Percentiles rank a stretch among this genome's conserved stretches.
Evolutionary conservation across 2,888 invertebrate species (phyloP).

Genomic region (Agapetus fuscipes): DNA sequence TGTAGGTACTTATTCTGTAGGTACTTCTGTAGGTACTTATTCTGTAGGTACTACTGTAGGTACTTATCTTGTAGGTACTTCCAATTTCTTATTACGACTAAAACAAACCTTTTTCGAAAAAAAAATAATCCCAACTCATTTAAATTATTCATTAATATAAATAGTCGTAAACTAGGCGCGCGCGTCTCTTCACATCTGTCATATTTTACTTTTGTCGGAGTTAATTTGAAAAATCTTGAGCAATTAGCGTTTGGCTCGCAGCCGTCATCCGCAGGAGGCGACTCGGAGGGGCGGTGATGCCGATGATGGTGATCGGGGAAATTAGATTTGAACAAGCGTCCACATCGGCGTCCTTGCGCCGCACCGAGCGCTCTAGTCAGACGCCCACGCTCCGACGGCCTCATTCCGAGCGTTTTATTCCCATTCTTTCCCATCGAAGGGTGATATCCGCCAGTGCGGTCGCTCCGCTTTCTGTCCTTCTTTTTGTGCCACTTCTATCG

Average conservation of each 20-base stretch:
- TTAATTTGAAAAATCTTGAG: conserved; percentile 22
- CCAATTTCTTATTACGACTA: too few species aligned
- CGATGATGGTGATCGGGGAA: conserved; percentile 47
- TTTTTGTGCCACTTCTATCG: too few species aligned
- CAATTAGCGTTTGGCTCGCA: conserved; percentile 13
- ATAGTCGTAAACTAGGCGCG: too few species aligned
- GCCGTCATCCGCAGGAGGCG: conserved; percentile 23
- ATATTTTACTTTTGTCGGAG: conserved; percentile 23
- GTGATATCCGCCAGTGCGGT: conserved; percentile 7
- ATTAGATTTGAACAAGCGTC: conserved; percentile 48
- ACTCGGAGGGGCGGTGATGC: conserved; percentile 36
- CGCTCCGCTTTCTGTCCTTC: neutral
- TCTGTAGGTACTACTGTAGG: too few species aligned
- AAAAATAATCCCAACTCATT: too few species aligned
- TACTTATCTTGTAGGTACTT: too few species aligned
- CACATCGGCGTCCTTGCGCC: conserved; percentile 7
- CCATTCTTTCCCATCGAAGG: conserved; percentile 13
- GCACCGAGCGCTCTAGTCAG: conserved; percentile 1
- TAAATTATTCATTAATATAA: too few species aligned
- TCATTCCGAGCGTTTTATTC: conserved; percentile 11
- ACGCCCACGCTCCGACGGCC: too few species aligned
- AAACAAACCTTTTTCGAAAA: too few species aligned
- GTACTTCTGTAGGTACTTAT: too few species aligned
- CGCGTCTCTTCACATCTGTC: too few species aligned
- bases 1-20: too few species aligned